A percentile compares a stretch with the other conserved stretches of the same genome.
phyloP scores from a whole-genome alignment of 2,797 vertebrate species.

The Alouatta caraya region DNA sequence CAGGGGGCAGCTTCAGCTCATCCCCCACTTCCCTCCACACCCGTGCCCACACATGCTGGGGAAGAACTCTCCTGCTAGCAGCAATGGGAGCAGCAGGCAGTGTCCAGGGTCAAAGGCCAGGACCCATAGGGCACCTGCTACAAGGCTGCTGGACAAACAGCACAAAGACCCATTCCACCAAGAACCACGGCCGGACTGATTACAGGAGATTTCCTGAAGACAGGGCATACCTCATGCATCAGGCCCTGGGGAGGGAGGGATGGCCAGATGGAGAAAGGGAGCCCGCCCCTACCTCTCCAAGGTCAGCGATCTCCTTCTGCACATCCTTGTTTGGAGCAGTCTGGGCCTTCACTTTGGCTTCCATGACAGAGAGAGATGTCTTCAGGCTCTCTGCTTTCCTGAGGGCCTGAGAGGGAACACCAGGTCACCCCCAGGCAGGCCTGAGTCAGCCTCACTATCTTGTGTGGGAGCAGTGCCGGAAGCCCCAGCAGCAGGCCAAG shows the following conservation, averaged over 20 bases:
- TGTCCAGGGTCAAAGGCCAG: not conserved
- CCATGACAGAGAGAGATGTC: conserved; percentile 87
- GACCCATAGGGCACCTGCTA: not conserved
- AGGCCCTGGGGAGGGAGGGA: not conserved
- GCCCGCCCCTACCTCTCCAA: conserved; percentile 89
- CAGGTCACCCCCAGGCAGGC: not conserved
- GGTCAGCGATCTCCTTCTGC: conserved; percentile 95
- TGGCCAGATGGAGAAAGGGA: too few species aligned
- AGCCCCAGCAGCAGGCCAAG: not conserved
- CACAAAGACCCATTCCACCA: not conserved
- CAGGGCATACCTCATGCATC: not conserved
- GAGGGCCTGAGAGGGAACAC: conserved; percentile 87
- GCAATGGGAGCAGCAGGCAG: not conserved
- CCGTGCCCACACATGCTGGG: not conserved
- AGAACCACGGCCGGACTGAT: not conserved
- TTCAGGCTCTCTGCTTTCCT: conserved; percentile 92
- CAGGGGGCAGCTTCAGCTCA: not conserved
- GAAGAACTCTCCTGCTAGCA: not conserved
- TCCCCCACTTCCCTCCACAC: not conserved
- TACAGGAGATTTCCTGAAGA: not conserved
- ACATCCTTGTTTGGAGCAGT: conserved; percentile 94
- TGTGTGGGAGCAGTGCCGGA: not conserved
- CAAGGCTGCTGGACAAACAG: not conserved
- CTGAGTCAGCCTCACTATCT: not conserved
- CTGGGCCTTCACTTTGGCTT: conserved; percentile 93